These are phyloP conservation scores for Bibio marci DNA, from an alignment of 2,888 invertebrate species.

Conservation along the genomic window DNA sequence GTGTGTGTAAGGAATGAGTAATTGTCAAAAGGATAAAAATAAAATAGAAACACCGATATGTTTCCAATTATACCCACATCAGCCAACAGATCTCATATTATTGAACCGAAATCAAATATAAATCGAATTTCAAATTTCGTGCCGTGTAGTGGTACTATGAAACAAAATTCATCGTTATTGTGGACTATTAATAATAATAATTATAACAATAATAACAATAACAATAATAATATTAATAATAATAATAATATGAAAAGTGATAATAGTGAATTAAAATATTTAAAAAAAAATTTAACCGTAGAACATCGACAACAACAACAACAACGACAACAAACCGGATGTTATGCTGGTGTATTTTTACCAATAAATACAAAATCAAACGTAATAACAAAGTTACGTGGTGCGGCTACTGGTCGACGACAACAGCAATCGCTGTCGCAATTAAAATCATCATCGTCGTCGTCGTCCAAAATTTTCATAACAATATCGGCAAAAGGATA, in stretches of 20 bases:
- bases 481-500: constrained; percentile 1
- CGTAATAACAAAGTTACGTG: not conserved
- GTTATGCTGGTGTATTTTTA: constrained; percentile 8
- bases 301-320: not conserved
- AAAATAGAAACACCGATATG: too few species aligned
- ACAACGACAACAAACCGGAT: constrained; percentile 1
- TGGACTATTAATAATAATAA: too few species aligned
- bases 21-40: too few species aligned
- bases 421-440: not conserved
- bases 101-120: not conserved
- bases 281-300: constrained; percentile 2
- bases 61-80: constrained; percentile 11
- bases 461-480: not conserved
- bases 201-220: too few species aligned
- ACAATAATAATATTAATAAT: not conserved
- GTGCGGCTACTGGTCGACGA: too few species aligned
- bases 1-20: too few species aligned
- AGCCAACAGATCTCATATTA: constrained; percentile 3
- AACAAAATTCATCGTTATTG: too few species aligned
- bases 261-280: constrained; percentile 1
- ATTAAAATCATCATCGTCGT: not conserved
- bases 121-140: too few species aligned
- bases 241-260: not conserved
- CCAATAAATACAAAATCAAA: constrained; percentile 9
- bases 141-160: too few species aligned